Evolutionary conservation across 2,888 invertebrate species (phyloP).

Genomic region (Hypomecis atomaria): DNA sequence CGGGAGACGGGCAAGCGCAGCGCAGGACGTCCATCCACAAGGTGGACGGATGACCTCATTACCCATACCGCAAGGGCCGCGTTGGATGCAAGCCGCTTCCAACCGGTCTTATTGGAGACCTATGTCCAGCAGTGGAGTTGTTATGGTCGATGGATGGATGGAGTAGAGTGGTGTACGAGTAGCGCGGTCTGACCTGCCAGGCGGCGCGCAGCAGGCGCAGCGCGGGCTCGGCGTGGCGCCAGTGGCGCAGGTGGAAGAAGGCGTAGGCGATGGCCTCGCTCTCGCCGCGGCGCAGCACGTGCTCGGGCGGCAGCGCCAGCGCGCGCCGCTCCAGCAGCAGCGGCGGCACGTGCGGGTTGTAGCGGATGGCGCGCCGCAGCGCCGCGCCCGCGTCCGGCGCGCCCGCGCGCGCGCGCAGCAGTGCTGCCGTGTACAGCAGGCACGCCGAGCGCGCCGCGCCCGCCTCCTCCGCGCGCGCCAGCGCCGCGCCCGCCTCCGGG

Average conservation of each 20-base stretch:
- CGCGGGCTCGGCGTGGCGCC: slow-evolving; percentile 98
- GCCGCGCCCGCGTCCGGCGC: slow-evolving; percentile 87
- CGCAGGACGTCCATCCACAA: too few species aligned
- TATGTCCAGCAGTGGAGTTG: too few species aligned
- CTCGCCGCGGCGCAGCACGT: slow-evolving; percentile 97
- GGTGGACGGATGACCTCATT: too few species aligned
- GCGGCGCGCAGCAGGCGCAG: slow-evolving; percentile 85
- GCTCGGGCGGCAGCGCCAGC: slow-evolving; percentile 97
- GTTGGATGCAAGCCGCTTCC: too few species aligned
- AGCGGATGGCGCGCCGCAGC: slow-evolving; percentile 95
- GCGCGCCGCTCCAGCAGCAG: slow-evolving; percentile 98
- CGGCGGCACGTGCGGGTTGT: slow-evolving; percentile 99
- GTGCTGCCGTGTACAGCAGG: slow-evolving; percentile 97
- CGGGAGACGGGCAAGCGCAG: too few species aligned
- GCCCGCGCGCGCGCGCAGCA: slow-evolving; percentile 96
- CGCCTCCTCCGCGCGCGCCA: slow-evolving; percentile 91
- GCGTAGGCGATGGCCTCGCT: slow-evolving; percentile 98
- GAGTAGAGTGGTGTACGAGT: too few species aligned
- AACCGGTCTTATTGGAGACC: too few species aligned
- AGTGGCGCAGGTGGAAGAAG: slow-evolving; percentile 97
- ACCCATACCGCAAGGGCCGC: too few species aligned
- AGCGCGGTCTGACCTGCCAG: slow-evolving; percentile 87
- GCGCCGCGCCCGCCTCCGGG: slow-evolving; percentile 88
- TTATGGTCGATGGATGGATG: too few species aligned
- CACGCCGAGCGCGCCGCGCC: slow-evolving; percentile 97